Evolutionary conservation across 1,140 invertebrate species (phyloP), one percentile per base, ranked within the genome.

Genomic region (Holotrichia oblita): DNA sequence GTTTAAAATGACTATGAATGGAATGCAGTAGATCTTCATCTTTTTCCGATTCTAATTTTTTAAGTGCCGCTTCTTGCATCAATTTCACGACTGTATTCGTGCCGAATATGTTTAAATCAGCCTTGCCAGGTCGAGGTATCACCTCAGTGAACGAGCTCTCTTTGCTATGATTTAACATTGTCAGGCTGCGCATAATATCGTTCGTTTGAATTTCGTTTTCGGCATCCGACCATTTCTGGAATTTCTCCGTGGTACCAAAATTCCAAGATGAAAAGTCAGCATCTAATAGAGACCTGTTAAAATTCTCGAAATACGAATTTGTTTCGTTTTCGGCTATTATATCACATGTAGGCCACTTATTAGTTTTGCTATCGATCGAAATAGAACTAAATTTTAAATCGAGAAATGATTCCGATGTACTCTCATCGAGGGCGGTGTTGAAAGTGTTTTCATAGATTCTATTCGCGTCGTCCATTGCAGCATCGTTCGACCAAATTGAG

Each of bases 1-100:
- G 94, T 78, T 90, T 90, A 88, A 95, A 95, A 86, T 94, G 93
- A 73, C 93, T 94, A 72, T 91, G 90, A 76, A 90, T 87, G 1
- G 93, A 94, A 12, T 91, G 93, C 27, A 94, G 87, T 74, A 94
- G 85, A 85, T 94, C 93, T 27, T 93, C 89, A 48, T 89, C 88
- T 73, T 82, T 77, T 12, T 82, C 78, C 22, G 77, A 73, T 79
- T 81, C 76, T 17, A 17, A 76, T 78, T 80, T 80, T 72, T 44
- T 41, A n/a, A 17, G 77, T 74, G 78, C 75, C 17, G 81, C 80
- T 22, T 81, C 73, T 17, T 78, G 77, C 73, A 69, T 48, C 44
- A 17, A 78, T 72, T 55, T 48, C 22, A 69, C 69, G 44, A 34
- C 72, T 12, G 64, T 79, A 79, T 72, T 72, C 80, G 74, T 76